Evolutionary conservation across 1,140 invertebrate species (phyloP), one percentile per base, ranked within the genome.

Genomic region (Lanistes nyassanus): DNA sequence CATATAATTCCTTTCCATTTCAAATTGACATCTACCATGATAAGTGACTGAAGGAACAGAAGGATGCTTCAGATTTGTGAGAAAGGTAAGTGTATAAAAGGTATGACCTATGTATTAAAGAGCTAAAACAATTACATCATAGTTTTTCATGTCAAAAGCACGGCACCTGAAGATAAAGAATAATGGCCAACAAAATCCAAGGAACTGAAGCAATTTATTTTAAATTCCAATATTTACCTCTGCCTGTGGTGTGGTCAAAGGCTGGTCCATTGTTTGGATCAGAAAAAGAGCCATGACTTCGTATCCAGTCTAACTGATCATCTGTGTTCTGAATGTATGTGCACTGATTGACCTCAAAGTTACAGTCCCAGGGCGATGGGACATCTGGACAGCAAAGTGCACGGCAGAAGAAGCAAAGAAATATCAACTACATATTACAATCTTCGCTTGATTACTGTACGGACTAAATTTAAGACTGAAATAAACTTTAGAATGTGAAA

Each of bases 241-340:
- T 65, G 26, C 62, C 62, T 19, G 29, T 65, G 29, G 62, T 65
- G 31, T 65, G 62, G 31, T 36, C 62, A 65, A 65, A 65, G 1
- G 62, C 26, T 23, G 62, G 62, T 9, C 62, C n/a, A 36, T 9
- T 16, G 19, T 47, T 47, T 13, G 42, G 42, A 3, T 79, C 76
- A 34, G 51, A 31, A 21, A 81, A 84, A 16, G 72, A 58, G 58
- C 90, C 91, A 79, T 92, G 93, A n/a, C 92, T 88, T 68, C 93
- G 83, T 23, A 74, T 89, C 94, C 94, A 95, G 79, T 94, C 93
- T 80, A 95, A 94, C 81, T 94, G 92, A 80, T 94, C 93, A 4
- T 89, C 90, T 70, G 81, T 94, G 80, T 94, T 93, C 76, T 94
- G 93, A 7, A 86, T 91, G 93, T 94, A 95, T 34, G 92, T 92